Base-by-base conservation (phyloP, 2,888 invertebrate species). In the Pyrochroa serraticornis region DNA sequence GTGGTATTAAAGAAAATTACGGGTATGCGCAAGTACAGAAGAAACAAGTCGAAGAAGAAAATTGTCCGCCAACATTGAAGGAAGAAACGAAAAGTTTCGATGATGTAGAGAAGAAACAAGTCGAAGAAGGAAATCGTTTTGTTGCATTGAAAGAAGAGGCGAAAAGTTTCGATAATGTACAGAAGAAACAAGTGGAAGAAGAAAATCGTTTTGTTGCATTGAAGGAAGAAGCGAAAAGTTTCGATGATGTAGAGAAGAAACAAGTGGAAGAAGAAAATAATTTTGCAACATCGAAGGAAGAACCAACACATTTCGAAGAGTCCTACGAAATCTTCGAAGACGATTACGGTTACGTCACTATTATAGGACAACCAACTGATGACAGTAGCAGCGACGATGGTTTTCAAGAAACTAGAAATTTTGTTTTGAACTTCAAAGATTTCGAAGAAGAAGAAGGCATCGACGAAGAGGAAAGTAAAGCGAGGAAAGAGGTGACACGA, bases 381-480 rank as follows among this genome's bases (percentile, higher is more conserved):
- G 13, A 39, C 8, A 39, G 37, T 2, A 31, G 37, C 34, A 32
- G 32, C 3, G 46, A 39, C 41, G 43, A 36, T 38, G 55, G 33
- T 37, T 38, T 52, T 9, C 37, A n/a, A 10, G 14, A 13, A 6
- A 6, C 36, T 6, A 30, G 13, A 14, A 39, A 44, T 36, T 6
- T 42, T 9, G 31, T 13, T 44, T 9, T 22, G 2, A 31, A 42
- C 12, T 6, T 39, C 7, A 33, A 14, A 13, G 14, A 44, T 33
- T 13, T 7, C 31, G 3, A 22, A 1, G 46, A 50, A 36, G 54
- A 59, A 43, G 50, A 58, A 7, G 52, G 55, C n/a, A 13, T 60
- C 22, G 51, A 58, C 12, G 58, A 59, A 35, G 52, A 63, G 35
- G 44, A 31, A 6, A 42, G 37, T 14, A 37, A 45, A 9, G 9